Conservation (phyloP, 2,888 invertebrate genomes). For the Dasypolia templi region DNA sequence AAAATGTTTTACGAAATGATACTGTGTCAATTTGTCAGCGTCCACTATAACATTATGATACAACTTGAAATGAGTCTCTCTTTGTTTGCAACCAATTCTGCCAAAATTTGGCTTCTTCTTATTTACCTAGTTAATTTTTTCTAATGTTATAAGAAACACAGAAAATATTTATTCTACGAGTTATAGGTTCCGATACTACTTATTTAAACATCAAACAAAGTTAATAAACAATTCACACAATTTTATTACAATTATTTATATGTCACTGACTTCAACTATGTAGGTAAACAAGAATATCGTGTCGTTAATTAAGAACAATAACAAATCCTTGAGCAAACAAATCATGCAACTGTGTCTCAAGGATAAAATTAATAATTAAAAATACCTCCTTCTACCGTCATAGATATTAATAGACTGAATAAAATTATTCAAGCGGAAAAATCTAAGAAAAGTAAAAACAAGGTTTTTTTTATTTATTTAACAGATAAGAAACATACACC, state of each 20-base stretch:
- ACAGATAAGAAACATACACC: neutral
- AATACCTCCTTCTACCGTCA: neutral
- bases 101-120: neutral
- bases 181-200: neutral
- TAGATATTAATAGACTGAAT: slow-evolving; percentile 12
- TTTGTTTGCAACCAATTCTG: neutral
- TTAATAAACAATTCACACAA: slow-evolving; percentile 11
- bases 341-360: slow-evolving; percentile 45
- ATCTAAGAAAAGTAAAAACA: neutral
- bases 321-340: slow-evolving; percentile 45
- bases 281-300: slow-evolving; percentile 52
- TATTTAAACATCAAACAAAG: slow-evolving; percentile 1
- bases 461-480: neutral
- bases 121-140: neutral
- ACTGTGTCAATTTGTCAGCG: neutral
- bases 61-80: neutral
- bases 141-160: neutral
- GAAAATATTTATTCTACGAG: neutral
- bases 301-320: slow-evolving; percentile 45
- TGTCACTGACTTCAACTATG: slow-evolving; percentile 9
- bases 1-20: neutral
- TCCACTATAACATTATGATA: too few species aligned
- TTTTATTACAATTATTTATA: slow-evolving; percentile 29
- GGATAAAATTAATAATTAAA: slow-evolving; percentile 44
- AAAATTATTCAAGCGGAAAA: neutral